These are phyloP conservation scores for Zelostemma sp. DNA, from an alignment of 1,140 invertebrate genomes.

Conservation along the genomic window DNA sequence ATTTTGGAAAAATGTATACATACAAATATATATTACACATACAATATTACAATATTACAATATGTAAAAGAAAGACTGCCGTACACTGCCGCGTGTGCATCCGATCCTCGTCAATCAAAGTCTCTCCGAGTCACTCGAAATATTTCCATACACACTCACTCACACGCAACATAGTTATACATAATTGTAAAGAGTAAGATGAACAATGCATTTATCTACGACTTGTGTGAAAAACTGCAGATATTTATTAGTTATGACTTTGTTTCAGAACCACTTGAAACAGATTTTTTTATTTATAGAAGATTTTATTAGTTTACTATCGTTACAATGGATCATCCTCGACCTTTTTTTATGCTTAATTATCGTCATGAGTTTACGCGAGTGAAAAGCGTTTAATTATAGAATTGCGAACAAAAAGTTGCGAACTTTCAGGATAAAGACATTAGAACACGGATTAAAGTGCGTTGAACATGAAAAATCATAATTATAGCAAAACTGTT, in stretches of 20 bases:
- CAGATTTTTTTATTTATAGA: slow-evolving; percentile 15
- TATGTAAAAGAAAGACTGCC: slow-evolving; percentile 35
- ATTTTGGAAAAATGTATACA: slow-evolving; percentile 12
- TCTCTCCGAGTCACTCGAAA: slow-evolving; percentile 20
- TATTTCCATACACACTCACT: slow-evolving; percentile 16
- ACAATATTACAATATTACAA: slow-evolving; percentile 20
- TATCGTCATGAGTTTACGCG: too few relatives aligned
- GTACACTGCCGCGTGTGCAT: slow-evolving; percentile 20
- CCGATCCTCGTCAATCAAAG: slow-evolving; percentile 16
- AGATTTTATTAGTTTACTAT: slow-evolving; percentile 16
- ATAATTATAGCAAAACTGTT: not conserved
- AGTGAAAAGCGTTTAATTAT: too few relatives aligned
- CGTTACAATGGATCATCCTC: not conserved
- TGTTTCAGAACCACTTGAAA: slow-evolving; percentile 18
- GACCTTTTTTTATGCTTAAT: not conserved
- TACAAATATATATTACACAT: slow-evolving; percentile 13
- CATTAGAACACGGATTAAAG: too few relatives aligned
- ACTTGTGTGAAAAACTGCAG: slow-evolving; percentile 21
- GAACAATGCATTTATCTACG: slow-evolving; percentile 23
- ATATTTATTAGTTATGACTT: slow-evolving; percentile 32
- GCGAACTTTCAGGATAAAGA: too few relatives aligned
- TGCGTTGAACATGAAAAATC: not conserved
- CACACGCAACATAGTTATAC: slow-evolving; percentile 28
- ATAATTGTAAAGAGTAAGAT: slow-evolving; percentile 9
- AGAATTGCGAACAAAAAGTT: too few relatives aligned